Conservation (phyloP, 2,888 invertebrate species). For the Merodon equestris region DNA sequence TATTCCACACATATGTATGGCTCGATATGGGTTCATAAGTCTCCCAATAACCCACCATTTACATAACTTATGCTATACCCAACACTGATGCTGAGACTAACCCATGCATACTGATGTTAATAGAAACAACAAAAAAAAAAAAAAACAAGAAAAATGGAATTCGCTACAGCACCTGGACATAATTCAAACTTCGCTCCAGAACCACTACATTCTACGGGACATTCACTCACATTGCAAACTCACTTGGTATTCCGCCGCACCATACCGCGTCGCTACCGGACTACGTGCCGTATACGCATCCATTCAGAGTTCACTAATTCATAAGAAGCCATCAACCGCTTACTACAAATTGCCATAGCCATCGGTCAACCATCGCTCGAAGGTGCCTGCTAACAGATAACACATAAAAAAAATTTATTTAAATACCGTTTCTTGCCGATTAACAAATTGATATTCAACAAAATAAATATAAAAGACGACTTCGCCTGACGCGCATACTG, state of each 20-base stretch:
- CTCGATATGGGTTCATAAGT: slow-evolving; percentile 30
- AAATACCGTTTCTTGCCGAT: slow-evolving; percentile 66
- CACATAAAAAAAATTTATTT: slow-evolving; percentile 63
- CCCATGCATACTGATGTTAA: slow-evolving; percentile 61
- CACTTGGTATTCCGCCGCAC: slow-evolving; percentile 46
- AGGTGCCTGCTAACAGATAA: slow-evolving; percentile 36
- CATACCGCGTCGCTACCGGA: background rate
- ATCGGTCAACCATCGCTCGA: slow-evolving; percentile 49
- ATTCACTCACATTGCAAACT: slow-evolving; percentile 51
- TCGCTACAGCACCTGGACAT: slow-evolving; percentile 55
- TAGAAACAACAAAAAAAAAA: slow-evolving; percentile 19
- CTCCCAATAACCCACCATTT: slow-evolving; percentile 46
- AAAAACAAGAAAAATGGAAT: slow-evolving; percentile 10
- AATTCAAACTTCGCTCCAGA: slow-evolving; percentile 17
- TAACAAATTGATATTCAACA: slow-evolving; percentile 67
- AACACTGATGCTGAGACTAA: slow-evolving; percentile 32
- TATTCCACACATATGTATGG: background rate
- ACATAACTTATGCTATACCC: slow-evolving; percentile 57
- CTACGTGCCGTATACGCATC: slow-evolving; percentile 66
- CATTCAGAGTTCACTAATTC: slow-evolving; percentile 68
- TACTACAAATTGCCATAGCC: slow-evolving; percentile 44
- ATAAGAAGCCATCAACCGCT: slow-evolving; percentile 55
- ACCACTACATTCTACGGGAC: slow-evolving; percentile 14
- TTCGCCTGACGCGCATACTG: slow-evolving; percentile 65
- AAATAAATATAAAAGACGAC: slow-evolving; percentile 19